phyloP scores from a whole-genome alignment of 2,797 vertebrate genomes.

The Fratercula arctica region DNA sequence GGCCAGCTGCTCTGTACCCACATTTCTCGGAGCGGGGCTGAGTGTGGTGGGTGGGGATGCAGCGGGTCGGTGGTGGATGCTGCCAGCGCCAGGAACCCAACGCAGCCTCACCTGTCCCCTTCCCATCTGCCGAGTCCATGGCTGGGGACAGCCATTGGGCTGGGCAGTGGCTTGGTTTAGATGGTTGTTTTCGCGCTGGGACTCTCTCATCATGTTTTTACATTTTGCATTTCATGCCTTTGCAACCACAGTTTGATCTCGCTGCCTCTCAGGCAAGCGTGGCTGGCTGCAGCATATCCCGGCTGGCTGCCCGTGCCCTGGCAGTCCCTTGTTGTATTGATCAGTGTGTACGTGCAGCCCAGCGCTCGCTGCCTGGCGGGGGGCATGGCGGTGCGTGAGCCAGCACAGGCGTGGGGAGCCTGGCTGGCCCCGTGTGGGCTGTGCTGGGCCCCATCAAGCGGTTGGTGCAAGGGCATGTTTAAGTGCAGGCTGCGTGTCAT shows the following conservation, averaged over 20 bases:
- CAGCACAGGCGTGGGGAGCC: not conserved
- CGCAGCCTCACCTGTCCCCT: accelerated
- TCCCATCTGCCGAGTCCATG: accelerated
- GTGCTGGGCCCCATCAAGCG: not conserved
- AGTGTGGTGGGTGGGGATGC: not conserved
- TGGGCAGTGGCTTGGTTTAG: not conserved
- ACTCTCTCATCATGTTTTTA: not conserved
- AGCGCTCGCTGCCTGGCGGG: not conserved
- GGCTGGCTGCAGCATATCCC: not conserved
- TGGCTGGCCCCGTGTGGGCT: accelerated
- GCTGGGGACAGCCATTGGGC: not conserved
- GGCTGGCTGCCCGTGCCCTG: accelerated
- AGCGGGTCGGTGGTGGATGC: accelerated
- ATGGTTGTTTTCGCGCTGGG: accelerated
- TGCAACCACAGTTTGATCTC: not conserved
- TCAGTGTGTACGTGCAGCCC: not conserved
- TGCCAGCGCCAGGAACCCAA: not conserved
- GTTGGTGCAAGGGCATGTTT: not conserved
- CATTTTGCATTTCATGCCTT: not conserved
- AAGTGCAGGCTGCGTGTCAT: not conserved
- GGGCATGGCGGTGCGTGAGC: accelerated
- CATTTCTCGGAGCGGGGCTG: accelerated
- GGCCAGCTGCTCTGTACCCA: accelerated
- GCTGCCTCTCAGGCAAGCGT: accelerated
- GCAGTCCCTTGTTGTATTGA: accelerated